These are phyloP conservation scores for Plecotus auritus DNA, from an alignment of 2,113 vertebrate species.

Conservation along the genomic window DNA sequence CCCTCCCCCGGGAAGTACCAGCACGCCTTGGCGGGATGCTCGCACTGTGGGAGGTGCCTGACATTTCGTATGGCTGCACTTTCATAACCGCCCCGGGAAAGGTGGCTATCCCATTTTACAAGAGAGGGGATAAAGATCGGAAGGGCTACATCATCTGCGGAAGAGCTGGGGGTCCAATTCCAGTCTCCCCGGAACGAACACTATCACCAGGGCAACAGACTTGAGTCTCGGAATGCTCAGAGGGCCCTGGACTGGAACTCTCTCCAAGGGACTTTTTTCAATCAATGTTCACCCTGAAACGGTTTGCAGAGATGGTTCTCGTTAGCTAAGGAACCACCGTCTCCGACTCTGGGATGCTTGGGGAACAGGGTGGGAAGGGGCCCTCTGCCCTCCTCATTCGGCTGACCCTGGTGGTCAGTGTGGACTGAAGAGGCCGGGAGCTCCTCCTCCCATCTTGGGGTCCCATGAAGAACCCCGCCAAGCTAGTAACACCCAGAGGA, in stretches of 20 bases:
- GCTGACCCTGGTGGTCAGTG: neutral
- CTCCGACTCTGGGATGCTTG: neutral
- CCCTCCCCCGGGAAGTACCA: neutral
- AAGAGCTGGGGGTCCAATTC: neutral
- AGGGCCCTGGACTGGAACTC: neutral
- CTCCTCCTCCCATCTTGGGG: neutral
- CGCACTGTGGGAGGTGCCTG: neutral
- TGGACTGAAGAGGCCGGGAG: neutral
- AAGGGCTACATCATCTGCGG: neutral
- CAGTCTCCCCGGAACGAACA: neutral
- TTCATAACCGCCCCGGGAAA: neutral
- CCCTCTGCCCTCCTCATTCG: neutral
- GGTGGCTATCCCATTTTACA: neutral
- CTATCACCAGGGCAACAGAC: neutral
- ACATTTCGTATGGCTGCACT: neutral
- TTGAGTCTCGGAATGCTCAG: neutral
- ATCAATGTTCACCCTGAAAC: neutral
- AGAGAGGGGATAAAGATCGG: neutral
- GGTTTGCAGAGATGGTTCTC: neutral
- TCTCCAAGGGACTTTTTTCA: neutral
- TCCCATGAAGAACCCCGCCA: neutral
- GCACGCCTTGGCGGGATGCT: neutral
- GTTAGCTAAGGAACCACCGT: neutral
- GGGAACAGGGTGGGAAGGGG: neutral
- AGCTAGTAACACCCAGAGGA: neutral